These are phyloP conservation scores for Linyphia triangularis DNA, from an alignment of 2,888 invertebrate species.

Conservation along the genomic window DNA sequence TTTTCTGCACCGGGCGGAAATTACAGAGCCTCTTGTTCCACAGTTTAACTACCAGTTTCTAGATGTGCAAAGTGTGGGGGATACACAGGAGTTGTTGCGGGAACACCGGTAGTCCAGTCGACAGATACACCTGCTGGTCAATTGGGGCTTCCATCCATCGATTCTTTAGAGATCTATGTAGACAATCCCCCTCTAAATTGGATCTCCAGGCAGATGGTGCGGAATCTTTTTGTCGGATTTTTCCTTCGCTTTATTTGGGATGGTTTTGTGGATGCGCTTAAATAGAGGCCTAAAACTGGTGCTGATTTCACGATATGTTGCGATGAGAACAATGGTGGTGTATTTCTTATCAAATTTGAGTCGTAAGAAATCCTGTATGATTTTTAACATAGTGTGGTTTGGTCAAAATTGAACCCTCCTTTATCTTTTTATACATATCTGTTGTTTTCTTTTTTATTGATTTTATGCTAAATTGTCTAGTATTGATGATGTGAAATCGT, in stretches of 20 bases:
- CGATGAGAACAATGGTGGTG: too few species aligned
- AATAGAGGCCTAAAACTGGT: background rate
- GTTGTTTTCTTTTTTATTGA: too few species aligned
- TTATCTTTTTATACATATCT: too few species aligned
- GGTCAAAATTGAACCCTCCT: too few species aligned
- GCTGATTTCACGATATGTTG: too few species aligned
- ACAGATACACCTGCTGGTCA: slow-evolving; percentile 72
- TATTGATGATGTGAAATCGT: too few species aligned
- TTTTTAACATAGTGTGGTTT: too few species aligned
- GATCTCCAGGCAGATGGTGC: slow-evolving; percentile 59
- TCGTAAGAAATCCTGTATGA: too few species aligned
- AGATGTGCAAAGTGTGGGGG: slow-evolving; percentile 15
- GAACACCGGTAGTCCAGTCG: slow-evolving; percentile 64
- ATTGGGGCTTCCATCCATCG: slow-evolving; percentile 63
- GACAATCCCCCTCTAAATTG: slow-evolving; percentile 68
- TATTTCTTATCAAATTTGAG: too few species aligned
- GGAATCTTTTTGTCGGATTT: background rate
- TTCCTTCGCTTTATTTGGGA: background rate
- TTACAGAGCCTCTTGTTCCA: slow-evolving; percentile 62
- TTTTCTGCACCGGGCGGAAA: slow-evolving; percentile 54
- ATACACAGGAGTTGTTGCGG: background rate
- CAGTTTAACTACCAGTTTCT: slow-evolving; percentile 73
- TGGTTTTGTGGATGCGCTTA: background rate
- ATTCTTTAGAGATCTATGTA: background rate
- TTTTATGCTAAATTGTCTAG: too few species aligned